phyloP scores from a whole-genome alignment of 2,113 vertebrate genomes.

The Uria lomvia region DNA sequence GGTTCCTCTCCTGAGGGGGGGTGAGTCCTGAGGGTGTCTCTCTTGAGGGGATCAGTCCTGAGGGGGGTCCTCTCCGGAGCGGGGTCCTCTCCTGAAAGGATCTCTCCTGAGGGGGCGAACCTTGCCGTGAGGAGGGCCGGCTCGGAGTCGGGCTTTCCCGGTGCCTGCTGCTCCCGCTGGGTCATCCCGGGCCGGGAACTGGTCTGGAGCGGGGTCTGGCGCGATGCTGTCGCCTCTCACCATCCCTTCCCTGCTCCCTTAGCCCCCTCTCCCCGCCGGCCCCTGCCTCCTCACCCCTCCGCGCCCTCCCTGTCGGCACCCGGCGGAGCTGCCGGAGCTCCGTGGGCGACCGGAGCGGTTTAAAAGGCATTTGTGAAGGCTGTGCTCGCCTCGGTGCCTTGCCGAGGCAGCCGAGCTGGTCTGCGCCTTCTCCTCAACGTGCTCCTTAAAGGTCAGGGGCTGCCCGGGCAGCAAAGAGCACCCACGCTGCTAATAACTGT shows the following conservation, averaged over 20 bases:
- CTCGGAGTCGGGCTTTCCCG: not conserved
- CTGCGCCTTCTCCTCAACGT: not conserved
- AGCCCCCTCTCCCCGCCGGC: too few relatives aligned
- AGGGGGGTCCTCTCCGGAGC: not conserved
- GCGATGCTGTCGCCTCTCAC: too few relatives aligned
- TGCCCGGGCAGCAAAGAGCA: not conserved
- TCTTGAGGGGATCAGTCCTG: not conserved
- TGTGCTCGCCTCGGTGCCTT: too few relatives aligned
- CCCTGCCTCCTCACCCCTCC: not conserved
- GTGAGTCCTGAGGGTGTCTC: not conserved
- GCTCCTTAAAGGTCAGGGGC: accelerated
- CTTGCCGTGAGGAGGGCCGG: not conserved
- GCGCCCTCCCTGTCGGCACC: not conserved
- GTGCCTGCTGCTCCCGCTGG: not conserved
- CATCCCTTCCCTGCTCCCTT: not conserved
- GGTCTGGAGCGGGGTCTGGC: not conserved
- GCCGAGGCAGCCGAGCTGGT: not conserved
- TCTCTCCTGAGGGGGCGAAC: not conserved
- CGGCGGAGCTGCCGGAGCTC: not conserved
- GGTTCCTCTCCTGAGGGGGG: too few relatives aligned
- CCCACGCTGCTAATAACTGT: not conserved
- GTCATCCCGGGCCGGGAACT: not conserved
- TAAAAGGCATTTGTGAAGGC: not conserved
- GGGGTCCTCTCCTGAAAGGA: not conserved
- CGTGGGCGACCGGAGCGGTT: not conserved